phyloP scores from a whole-genome alignment of 1,140 invertebrate genomes.

The Drosophila eugracilis region DNA sequence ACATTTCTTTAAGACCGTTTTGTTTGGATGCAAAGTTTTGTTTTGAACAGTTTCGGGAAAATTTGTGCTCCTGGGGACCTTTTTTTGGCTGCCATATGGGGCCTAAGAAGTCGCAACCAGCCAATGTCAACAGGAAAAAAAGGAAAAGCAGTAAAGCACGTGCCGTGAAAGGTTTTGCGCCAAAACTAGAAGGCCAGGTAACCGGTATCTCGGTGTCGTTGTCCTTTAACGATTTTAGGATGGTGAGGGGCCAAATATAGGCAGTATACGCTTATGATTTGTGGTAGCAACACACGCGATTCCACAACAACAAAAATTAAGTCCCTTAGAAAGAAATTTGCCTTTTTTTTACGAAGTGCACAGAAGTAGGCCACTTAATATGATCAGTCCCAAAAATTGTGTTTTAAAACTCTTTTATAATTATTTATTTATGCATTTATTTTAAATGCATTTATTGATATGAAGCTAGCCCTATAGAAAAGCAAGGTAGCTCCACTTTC shows the following conservation, averaged over 20 bases:
- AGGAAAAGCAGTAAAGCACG: constrained; percentile 19
- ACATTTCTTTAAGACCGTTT: background rate
- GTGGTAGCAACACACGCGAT: constrained; percentile 53
- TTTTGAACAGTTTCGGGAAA: background rate
- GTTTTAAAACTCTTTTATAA: too few relatives aligned
- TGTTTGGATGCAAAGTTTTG: background rate
- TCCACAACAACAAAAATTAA: constrained; percentile 8
- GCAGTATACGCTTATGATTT: constrained; percentile 38
- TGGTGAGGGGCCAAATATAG: background rate
- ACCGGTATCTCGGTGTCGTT: constrained; percentile 18
- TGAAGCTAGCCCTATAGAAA: too few relatives aligned
- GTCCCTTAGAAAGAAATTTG: background rate
- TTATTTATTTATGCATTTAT: too few relatives aligned
- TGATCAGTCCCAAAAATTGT: too few relatives aligned
- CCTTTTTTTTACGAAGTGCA: background rate
- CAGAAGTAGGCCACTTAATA: background rate
- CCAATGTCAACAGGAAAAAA: constrained; percentile 32
- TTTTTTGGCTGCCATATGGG: constrained; percentile 40
- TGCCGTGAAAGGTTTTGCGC: constrained; percentile 34
- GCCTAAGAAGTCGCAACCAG: background rate
- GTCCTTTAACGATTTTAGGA: constrained; percentile 11
- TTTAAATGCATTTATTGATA: too few relatives aligned
- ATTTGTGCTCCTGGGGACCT: background rate
- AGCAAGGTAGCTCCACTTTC: background rate
- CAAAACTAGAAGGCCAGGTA: constrained; percentile 43